Base-by-base conservation (phyloP, 2,888 invertebrate genomes). In the Ypsolopha sequella region DNA sequence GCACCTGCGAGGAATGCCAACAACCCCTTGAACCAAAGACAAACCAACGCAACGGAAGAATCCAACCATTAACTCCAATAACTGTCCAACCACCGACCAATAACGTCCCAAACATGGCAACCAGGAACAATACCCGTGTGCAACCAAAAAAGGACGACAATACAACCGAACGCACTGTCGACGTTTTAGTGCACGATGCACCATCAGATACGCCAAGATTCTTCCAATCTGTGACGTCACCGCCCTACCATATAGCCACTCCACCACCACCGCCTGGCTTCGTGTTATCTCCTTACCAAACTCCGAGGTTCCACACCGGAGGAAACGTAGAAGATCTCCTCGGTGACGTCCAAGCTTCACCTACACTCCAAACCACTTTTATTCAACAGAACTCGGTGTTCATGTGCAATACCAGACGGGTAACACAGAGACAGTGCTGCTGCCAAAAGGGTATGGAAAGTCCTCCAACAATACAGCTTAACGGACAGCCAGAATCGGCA, bases 311-410 rank as follows among this genome's bases (percentile, higher is more conserved):
- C 67, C 80, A 80, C 61, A 89, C 87, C 33, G 90, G 90, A 9
- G 91, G 91, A 0, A 92, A 92, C 63, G 77, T 92, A 41, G 92
- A 92, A 59, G 90, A 92, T 55, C 73, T 92, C 44, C 73, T 92
- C 0, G 90, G 91, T 53, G 92, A 92, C 55, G 91, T 92, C 6
- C 91, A 91, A 65, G 87, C 89, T 1, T 58, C 68, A 39, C 76
- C 84, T 0, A 68, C 75, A 0, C 76, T 84, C 58, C 84, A 84
- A 54, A 81, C 85, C 2, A 85, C 85, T 1, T 80, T 68, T 58
- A 85, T 86, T 51, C 84, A 86, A 59, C 84, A 86, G 56, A 87
- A 87, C 58, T 86, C 87, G 0, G 80, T 85, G 33, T 80, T 87
- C 59, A 85, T 87, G 82, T 87, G 87, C 60, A 87, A 86, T 54